Evolutionary conservation across 1,140 invertebrate species (phyloP).

Genomic region (Fopius arisanus): DNA sequence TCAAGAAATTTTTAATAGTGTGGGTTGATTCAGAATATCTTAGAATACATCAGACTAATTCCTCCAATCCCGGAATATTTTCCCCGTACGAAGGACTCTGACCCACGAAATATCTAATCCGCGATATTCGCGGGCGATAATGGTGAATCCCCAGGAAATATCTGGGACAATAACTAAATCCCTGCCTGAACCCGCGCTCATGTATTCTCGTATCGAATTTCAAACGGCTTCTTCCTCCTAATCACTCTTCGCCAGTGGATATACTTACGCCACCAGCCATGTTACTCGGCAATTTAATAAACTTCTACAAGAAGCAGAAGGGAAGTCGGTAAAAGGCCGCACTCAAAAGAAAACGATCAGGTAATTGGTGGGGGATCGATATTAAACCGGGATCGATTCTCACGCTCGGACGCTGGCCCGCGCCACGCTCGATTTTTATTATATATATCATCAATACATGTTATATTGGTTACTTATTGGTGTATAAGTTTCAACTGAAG

Average conservation of each 20-base stretch:
- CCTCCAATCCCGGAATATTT: no score
- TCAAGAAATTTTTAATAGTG: no score
- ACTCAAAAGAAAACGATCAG: slow-evolving; percentile 32
- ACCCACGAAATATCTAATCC: neutral
- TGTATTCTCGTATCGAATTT: neutral
- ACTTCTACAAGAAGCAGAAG: slow-evolving; percentile 29
- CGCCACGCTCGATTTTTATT: slow-evolving; percentile 19
- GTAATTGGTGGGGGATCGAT: slow-evolving; percentile 33
- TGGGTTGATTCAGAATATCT: no score
- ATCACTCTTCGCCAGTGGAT: neutral
- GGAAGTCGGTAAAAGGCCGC: slow-evolving; percentile 22
- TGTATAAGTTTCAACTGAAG: neutral
- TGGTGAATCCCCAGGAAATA: neutral
- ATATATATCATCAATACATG: slow-evolving; percentile 15
- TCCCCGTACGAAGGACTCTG: no score
- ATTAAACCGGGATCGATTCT: slow-evolving; percentile 33
- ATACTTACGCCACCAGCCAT: slow-evolving; percentile 16
- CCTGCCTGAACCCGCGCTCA: neutral
- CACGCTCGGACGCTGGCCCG: slow-evolving; percentile 22
- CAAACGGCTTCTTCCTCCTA: slow-evolving; percentile 19
- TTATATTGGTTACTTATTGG: slow-evolving; percentile 4
- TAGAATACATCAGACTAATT: no score
- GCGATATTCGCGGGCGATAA: neutral
- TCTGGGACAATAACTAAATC: neutral
- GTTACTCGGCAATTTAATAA: slow-evolving; percentile 31